These are phyloP conservation scores for Phorcus lineatus DNA, from an alignment of 2,888 invertebrate species.

Conservation along the genomic window DNA sequence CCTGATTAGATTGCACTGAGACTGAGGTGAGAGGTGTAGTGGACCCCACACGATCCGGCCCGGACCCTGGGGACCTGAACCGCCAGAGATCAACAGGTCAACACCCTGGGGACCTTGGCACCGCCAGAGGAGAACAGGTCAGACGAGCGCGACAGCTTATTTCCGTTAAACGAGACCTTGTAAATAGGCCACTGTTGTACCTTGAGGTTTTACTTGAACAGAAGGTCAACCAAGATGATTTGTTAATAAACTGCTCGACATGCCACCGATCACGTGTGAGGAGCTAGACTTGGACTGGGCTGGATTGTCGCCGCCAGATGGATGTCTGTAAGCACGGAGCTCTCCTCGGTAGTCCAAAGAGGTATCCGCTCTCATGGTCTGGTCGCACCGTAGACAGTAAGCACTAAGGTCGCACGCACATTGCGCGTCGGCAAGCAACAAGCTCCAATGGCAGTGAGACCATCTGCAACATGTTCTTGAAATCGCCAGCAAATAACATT, in stretches of 20 bases:
- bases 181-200: neutral
- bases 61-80: too few relatives aligned
- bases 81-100: too few relatives aligned
- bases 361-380: neutral
- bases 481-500: slow-evolving; percentile 9
- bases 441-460: neutral
- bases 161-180: slow-evolving; percentile 1
- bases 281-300: neutral
- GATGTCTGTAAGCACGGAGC: neutral
- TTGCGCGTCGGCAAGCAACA: neutral
- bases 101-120: too few relatives aligned
- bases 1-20: neutral
- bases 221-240: slow-evolving; percentile 3
- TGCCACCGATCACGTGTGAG: neutral
- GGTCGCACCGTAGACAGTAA: slow-evolving; percentile 12
- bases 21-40: neutral
- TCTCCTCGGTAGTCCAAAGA: neutral
- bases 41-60: too few relatives aligned
- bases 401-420: slow-evolving; percentile 1
- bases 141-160: neutral
- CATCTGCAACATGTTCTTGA: slow-evolving; percentile 7
- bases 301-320: neutral
- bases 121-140: neutral
- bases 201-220: neutral
- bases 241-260: neutral